Percentiles rank a stretch among this genome's conserved stretches.
phyloP scores from a whole-genome alignment of 37 sponge, comb jelly and placozoan genomes.

The Eunapius fragilis region DNA sequence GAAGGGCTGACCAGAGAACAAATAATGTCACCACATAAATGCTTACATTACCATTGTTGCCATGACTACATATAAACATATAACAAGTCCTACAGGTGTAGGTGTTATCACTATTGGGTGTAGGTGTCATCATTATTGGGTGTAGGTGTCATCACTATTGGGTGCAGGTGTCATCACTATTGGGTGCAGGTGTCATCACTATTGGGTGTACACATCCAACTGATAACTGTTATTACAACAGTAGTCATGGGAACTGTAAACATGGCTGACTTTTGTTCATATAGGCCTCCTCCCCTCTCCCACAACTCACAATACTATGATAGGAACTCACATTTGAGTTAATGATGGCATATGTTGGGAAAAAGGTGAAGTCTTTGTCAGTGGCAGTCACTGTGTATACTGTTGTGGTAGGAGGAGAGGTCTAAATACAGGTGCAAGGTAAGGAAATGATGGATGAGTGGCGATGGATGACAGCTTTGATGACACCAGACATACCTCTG shows the following conservation, averaged over 20 bases:
- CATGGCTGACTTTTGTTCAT: neutral
- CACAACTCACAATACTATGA: neutral
- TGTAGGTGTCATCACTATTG: no score
- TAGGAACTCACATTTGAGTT: neutral
- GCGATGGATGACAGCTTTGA: neutral
- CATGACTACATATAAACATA: no score
- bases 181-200: no score
- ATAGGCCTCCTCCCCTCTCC: neutral
- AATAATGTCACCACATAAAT: neutral
- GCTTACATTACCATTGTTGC: no score
- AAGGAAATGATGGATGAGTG: neutral
- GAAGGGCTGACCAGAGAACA: neutral
- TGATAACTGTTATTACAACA: no score
- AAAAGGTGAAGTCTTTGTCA: constrained; percentile 17
- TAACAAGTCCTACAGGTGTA: no score
- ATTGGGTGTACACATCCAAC: no score
- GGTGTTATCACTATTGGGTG: no score
- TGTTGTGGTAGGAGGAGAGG: neutral
- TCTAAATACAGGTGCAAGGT: neutral
- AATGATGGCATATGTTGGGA: neutral
- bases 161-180: no score
- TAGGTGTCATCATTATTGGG: no score
- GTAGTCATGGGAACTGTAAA: no score
- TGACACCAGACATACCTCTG: neutral
- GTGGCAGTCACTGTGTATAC: constrained; percentile 15